Percentiles rank a stretch among this genome's conserved stretches.
These are phyloP conservation scores for Campoletis sonorensis DNA, from an alignment of 1,140 invertebrate species.

Conservation along the genomic window DNA sequence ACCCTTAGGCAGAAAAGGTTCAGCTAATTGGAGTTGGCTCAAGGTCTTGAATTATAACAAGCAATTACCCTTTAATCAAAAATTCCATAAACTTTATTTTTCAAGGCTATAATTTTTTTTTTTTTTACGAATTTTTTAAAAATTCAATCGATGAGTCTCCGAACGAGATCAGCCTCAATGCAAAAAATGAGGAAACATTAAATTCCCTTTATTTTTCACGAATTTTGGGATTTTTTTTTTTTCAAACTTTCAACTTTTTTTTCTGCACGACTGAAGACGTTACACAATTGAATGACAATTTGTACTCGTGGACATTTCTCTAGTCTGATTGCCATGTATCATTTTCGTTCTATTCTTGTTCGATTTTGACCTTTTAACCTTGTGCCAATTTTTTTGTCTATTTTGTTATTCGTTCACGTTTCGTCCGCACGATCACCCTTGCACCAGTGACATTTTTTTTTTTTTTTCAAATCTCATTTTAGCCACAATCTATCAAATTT, in stretches of 20 bases:
- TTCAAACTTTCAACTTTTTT: too few relatives aligned
- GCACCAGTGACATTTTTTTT: slow-evolving; percentile 1
- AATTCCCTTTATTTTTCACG: too few relatives aligned
- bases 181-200: too few relatives aligned
- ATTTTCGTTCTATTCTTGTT: slow-evolving; percentile 37
- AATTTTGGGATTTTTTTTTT: too few relatives aligned
- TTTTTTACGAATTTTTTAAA: background rate
- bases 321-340: background rate
- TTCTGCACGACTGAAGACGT: background rate
- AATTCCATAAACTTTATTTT: too few relatives aligned
- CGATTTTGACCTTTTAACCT: slow-evolving; percentile 32
- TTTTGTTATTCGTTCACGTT: background rate
- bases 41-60: slow-evolving; percentile 76
- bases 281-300: slow-evolving; percentile 23
- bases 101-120: too few relatives aligned
- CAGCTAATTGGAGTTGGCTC: slow-evolving; percentile 81
- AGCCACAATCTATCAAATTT: background rate
- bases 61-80: background rate
- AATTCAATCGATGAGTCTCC: too few relatives aligned
- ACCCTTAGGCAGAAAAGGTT: slow-evolving; percentile 78
- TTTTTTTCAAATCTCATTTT: background rate
- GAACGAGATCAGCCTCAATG: too few relatives aligned
- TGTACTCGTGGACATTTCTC: slow-evolving; percentile 31
- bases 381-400: slow-evolving; percentile 16
- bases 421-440: slow-evolving; percentile 37